phyloP scores from a whole-genome alignment of 2,797 vertebrate species.

The Oryzias dopingdopingensis region DNA sequence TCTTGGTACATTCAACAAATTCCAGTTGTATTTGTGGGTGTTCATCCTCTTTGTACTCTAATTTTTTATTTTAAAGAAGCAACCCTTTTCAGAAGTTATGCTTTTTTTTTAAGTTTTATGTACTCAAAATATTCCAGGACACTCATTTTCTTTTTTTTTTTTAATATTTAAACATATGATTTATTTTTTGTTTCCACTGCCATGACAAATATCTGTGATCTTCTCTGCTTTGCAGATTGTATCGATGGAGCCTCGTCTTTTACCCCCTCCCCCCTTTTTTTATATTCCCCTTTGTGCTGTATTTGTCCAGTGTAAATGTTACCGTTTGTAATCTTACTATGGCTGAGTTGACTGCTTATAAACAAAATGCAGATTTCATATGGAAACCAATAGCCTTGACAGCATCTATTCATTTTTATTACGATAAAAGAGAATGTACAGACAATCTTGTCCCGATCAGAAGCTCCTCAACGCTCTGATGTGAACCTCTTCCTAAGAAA shows the following conservation, averaged over 20 bases:
- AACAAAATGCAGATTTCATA: slow-evolving; percentile 72
- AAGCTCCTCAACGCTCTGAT: slow-evolving; percentile 54
- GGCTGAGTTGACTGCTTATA: slow-evolving; percentile 59
- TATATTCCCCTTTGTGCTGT: slow-evolving; percentile 65
- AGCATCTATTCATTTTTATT: slow-evolving; percentile 61
- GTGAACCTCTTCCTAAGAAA: slow-evolving; percentile 53
- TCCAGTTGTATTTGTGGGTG: slow-evolving; percentile 18
- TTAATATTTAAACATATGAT: slow-evolving; percentile 71
- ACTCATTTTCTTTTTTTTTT: slow-evolving; percentile 62
- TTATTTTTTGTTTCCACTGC: slow-evolving; percentile 74
- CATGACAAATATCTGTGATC: slow-evolving; percentile 76
- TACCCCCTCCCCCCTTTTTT: slow-evolving; percentile 58
- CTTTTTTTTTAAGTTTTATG: slow-evolving; percentile 68
- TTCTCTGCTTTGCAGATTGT: slow-evolving; percentile 70
- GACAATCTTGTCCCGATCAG: slow-evolving; percentile 80
- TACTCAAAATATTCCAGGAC: slow-evolving; percentile 80
- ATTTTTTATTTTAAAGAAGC: slow-evolving; percentile 63
- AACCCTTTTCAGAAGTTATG: slow-evolving; percentile 66
- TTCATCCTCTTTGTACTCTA: slow-evolving; percentile 29
- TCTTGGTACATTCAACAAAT: slow-evolving; percentile 4
- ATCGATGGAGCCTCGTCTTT: slow-evolving; percentile 54
- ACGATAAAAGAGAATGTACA: slow-evolving; percentile 75
- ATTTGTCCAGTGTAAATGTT: slow-evolving; percentile 58
- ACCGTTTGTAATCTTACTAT: slow-evolving; percentile 50
- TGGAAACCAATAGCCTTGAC: slow-evolving; percentile 76